Evolutionary conservation across 2,113 vertebrate genomes (phyloP).

Genomic region (Guaruba guarouba): DNA sequence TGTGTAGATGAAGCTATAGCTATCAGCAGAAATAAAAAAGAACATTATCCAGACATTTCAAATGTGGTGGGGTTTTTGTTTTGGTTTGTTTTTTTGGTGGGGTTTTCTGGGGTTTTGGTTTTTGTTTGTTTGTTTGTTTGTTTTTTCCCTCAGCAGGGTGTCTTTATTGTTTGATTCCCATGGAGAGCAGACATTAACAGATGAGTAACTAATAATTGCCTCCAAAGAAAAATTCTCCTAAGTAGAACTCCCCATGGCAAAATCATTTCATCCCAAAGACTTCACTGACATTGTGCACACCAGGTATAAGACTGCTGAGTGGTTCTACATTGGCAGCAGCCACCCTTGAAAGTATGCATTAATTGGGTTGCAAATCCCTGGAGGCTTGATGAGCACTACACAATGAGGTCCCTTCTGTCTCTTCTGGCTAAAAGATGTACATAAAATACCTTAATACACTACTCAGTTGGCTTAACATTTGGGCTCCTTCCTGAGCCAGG

Average conservation of each 20-base stretch:
- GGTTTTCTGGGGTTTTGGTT: neutral
- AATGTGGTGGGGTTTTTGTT: neutral
- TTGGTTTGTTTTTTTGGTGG: neutral
- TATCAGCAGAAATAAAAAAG: neutral
- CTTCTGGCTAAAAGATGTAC: neutral
- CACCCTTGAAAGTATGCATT: neutral
- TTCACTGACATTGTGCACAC: neutral
- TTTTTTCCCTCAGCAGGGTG: neutral
- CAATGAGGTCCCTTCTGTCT: neutral
- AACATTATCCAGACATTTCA: neutral
- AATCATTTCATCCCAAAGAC: neutral
- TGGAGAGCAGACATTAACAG: neutral
- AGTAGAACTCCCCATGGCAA: neutral
- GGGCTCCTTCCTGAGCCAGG: neutral
- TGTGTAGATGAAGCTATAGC: neutral
- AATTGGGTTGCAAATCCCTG: neutral
- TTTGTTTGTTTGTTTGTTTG: neutral
- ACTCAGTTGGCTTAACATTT: neutral
- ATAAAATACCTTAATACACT: neutral
- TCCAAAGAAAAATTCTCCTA: neutral
- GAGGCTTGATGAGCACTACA: neutral
- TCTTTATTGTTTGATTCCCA: neutral
- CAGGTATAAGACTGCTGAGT: neutral
- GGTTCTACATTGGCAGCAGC: neutral
- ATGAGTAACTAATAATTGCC: neutral